These are phyloP conservation scores for Mylabris phalerata DNA, from an alignment of 1,140 invertebrate genomes.

Conservation along the genomic window DNA sequence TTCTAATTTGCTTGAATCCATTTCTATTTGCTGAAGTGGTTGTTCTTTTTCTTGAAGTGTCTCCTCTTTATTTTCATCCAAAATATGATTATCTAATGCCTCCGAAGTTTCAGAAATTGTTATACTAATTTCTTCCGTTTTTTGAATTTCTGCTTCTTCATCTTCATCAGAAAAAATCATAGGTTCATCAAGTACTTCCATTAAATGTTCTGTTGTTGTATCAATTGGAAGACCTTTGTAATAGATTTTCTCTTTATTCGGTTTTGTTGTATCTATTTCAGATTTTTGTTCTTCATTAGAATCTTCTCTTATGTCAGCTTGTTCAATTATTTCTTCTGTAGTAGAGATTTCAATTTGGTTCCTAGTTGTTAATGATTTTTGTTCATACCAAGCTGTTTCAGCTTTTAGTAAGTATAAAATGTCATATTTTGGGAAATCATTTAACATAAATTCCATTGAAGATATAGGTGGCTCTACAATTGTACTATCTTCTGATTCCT, in stretches of 20 bases:
- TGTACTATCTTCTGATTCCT: constrained; percentile 1
- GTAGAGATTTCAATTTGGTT: too few relatives aligned
- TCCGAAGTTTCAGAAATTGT: background rate
- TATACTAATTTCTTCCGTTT: background rate
- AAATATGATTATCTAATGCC: too few relatives aligned
- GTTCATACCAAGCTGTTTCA: constrained; percentile 18
- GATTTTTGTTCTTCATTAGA: too few relatives aligned
- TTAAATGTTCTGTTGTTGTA: background rate
- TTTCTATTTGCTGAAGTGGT: too few relatives aligned
- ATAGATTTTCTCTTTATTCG: background rate
- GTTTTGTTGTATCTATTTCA: background rate
- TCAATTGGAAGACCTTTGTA: background rate
- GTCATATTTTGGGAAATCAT: constrained; percentile 10
- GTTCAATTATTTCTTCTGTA: too few relatives aligned
- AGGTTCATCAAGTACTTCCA: background rate
- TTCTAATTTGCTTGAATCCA: too few relatives aligned
- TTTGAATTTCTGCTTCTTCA: constrained; percentile 2
- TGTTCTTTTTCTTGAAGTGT: background rate
- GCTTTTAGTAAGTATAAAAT: constrained; percentile 8
- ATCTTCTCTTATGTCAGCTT: too few relatives aligned
- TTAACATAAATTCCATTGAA: constrained; percentile 1
- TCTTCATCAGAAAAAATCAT: constrained; percentile 21
- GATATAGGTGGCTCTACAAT: background rate
- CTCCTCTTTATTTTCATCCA: too few relatives aligned
- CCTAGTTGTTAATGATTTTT: background rate